These are phyloP conservation scores for Vipera latastei DNA, from an alignment of 2,797 vertebrate genomes.

Conservation along the genomic window DNA sequence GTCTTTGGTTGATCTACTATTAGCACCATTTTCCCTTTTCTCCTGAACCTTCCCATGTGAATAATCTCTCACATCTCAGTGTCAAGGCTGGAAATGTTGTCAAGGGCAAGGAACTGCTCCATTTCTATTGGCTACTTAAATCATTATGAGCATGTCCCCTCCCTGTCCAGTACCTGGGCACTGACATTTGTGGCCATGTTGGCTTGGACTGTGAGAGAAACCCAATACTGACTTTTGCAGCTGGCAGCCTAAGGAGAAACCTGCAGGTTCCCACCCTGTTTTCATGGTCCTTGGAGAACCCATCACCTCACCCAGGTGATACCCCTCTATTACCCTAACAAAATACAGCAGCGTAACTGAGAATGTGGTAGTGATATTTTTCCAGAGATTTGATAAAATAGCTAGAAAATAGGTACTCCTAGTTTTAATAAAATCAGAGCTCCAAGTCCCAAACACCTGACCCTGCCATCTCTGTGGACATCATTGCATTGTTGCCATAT, in stretches of 20 bases:
- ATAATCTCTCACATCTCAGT: neutral
- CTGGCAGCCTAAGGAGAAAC: neutral
- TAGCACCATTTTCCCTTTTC: neutral
- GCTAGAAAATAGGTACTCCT: neutral
- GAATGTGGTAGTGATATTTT: neutral
- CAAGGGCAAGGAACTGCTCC: neutral
- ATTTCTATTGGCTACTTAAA: neutral
- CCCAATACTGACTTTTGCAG: neutral
- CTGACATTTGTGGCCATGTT: neutral
- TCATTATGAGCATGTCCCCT: neutral
- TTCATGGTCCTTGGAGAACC: neutral
- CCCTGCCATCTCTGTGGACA: neutral
- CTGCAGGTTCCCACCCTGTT: neutral
- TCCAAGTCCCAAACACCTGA: neutral
- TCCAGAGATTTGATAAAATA: neutral
- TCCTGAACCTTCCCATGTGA: neutral
- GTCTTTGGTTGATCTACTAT: neutral
- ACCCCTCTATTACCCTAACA: neutral
- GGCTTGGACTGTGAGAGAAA: neutral
- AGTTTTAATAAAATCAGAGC: neutral
- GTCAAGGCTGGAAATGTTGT: neutral
- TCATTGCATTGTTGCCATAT: neutral
- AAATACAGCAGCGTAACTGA: neutral
- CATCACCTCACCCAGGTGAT: neutral
- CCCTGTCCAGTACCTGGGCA: neutral